Evolutionary conservation across 2,797 vertebrate genomes (phyloP), one percentile per base, ranked within the genome.

Genomic region (Hipposideros larvatus): DNA sequence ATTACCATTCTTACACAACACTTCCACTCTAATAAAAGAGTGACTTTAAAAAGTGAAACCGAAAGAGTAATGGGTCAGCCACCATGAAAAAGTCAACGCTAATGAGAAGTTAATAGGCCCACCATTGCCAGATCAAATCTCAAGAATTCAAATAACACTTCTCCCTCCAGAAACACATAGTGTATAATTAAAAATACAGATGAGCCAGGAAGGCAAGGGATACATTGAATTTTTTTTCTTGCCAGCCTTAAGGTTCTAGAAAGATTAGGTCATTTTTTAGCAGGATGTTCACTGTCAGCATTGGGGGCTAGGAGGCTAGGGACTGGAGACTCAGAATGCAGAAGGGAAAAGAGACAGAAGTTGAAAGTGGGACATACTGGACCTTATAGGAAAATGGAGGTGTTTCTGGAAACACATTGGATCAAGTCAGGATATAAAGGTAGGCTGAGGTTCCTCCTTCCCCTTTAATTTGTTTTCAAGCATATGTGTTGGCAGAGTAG

Each of bases 81-180:
- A 68, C 85, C 46, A 41, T 94, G 71, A 90, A 92, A 97, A 96
- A 88, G 88, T 46, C 96, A 96, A 24, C 24, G 74, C 82, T 92
- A 90, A 91, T 87, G 86, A 66, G 37, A 97, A 59, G 82, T 97
- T 65, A 94, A 97, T 65, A 74, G 57, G 87, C 21, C 43, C 46
- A 77, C 28, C 78, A 68, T 14, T 83, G 74, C 70, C 66, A 89
- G 34, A 82, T 55, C 37, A 80, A 97, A 89, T 84, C 43, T 31
- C 43, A 93, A 77, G 66, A 95, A 93, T 85, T 92, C 94, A 95
- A 93, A 92, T 92, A 51, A 77, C 78, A 84, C 41, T 75, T 94
- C 53, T 70, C 18, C 68, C 34, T 91, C 75, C 53, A 96, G 84
- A 97, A 97, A 93, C 22, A 86, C 59, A 93, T n/a, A 9, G 18